Evolutionary conservation across 1,140 invertebrate genomes (phyloP), one percentile per base, ranked within the genome.

Genomic region (Drosophila teissieri): DNA sequence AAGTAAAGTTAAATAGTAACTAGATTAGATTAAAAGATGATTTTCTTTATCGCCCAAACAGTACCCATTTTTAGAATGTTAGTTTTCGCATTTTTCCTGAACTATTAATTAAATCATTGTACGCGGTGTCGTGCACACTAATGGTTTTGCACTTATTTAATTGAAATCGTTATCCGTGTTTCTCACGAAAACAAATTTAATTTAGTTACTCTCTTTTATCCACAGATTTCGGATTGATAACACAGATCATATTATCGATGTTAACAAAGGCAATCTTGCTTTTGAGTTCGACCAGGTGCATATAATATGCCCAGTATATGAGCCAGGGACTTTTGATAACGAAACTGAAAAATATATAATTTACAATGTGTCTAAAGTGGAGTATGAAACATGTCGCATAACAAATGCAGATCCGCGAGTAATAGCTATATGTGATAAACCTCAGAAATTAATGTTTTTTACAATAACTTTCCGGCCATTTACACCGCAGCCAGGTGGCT

Each of bases 201-300:
- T 37, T 7, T 45, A 1, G 15, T 1, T 63, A 2, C 8, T 8
- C 34, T 49, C 31, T 53, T 45, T 48, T 22, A 39, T n/a, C 72
- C 73, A 86, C 93, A 98, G 98, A 95, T 98, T 98, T 94, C 95
- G 97, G 92, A 98, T 98, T 95, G 97, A 98, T 94, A 98, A 98
- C 93, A 98, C 97, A 31, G 98, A 98, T 93, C 97, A 98, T 93
- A 98, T 98, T 92, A 98, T 98, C 92, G 97, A 98, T 93, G 96
- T 98, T 70, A 98, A 98, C 94, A 97, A 97, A 93, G 97, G 97
- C 73, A 98, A 98, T 93, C 94, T 96, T 69, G 96, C 96, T 83
- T 98, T 97, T 92, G 97, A 98, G 92, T 98, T 98, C 93, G 98
- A 98, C 92, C 97, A 98, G 93, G 97, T 98, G 74, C 98, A 98